These are phyloP conservation scores for Mesoclemmys tuberculata DNA, from an alignment of 2,113 vertebrate genomes.

Conservation along the genomic window DNA sequence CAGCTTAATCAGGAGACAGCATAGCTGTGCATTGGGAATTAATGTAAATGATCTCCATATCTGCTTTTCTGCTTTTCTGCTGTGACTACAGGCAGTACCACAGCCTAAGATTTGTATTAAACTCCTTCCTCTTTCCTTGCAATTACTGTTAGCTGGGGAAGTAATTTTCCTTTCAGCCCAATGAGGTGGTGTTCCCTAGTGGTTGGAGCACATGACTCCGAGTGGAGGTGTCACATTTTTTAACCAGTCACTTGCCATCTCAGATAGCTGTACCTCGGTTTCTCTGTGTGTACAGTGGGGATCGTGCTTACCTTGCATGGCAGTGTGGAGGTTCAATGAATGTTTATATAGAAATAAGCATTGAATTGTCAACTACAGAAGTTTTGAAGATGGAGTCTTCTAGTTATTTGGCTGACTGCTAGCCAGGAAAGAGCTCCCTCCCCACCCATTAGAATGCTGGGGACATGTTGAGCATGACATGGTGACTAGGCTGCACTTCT, in stretches of 20 bases:
- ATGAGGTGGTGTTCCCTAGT: neutral
- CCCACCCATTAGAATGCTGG: neutral
- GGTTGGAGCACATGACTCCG: neutral
- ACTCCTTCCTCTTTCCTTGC: neutral
- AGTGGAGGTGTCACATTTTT: neutral
- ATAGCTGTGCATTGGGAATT: neutral
- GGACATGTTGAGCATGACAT: neutral
- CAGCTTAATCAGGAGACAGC: neutral
- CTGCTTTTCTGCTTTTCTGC: neutral
- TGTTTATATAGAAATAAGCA: conserved; percentile 9
- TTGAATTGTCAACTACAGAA: neutral
- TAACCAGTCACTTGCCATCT: neutral
- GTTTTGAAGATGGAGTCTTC: neutral
- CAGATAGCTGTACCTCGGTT: conserved; percentile 3
- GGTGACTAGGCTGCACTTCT: neutral
- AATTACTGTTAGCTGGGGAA: neutral
- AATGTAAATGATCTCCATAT: neutral
- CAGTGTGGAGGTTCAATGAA: neutral
- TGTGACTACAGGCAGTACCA: neutral
- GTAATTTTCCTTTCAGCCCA: neutral
- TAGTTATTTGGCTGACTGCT: neutral
- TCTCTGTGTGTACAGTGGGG: neutral
- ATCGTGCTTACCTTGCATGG: neutral
- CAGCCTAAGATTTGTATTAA: neutral
- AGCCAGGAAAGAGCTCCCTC: neutral